Evolutionary conservation across 30 jellyfish, hydroid and myxozoan species (phyloP), one percentile per base, ranked within the genome.

Genomic region (Pseudorhiza aurosa): DNA sequence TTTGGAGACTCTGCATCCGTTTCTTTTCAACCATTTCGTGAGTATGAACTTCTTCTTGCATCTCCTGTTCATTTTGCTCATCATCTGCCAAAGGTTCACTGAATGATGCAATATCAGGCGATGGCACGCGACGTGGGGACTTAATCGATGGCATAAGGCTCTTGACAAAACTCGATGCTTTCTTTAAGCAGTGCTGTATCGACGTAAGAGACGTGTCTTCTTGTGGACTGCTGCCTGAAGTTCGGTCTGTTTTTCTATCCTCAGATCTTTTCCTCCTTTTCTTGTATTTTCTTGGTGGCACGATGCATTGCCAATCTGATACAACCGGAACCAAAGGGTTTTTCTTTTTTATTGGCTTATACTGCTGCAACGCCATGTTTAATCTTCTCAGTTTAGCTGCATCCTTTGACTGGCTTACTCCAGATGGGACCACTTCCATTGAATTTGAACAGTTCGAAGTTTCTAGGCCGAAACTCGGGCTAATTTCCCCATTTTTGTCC

Each of bases 101-200:
- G n/a, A n/a, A n/a, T n/a, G 4, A 21, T 53, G 4, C 32, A 2
- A 53, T n/a, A 22, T 49, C 85, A 31, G 58, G 80, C 15, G 60
- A 32, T 32, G 31, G 28, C 11, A 27, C 37, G 31, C 84, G 19
- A 8, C 50, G 19, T 27, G 80, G 87, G 45, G 80, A 58, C 7
- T 2, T 17, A 26, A 58, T 76, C 10, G 27, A 42, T 46, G 91
- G 91, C 57, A 80, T 26, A 39, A 72, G 43, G 45, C 75, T 80
- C 14, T 65, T 67, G 0, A 80, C 84, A 14, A 80, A 65, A 32
- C 11, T 35, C 4, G 91, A 32, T 1, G 91, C 91, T 17, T 65
- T 40, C 35, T 58, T 71, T 28, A 80, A 28, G 71, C 91, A 80
- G 50, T 80, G 50, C 37, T 80, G 91, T 26, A 80, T 80, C 14